Evolutionary conservation across 92 coral and sea anemone species (phyloP), one percentile per base, ranked within the genome.

Genomic region (Actinernus sp.): DNA sequence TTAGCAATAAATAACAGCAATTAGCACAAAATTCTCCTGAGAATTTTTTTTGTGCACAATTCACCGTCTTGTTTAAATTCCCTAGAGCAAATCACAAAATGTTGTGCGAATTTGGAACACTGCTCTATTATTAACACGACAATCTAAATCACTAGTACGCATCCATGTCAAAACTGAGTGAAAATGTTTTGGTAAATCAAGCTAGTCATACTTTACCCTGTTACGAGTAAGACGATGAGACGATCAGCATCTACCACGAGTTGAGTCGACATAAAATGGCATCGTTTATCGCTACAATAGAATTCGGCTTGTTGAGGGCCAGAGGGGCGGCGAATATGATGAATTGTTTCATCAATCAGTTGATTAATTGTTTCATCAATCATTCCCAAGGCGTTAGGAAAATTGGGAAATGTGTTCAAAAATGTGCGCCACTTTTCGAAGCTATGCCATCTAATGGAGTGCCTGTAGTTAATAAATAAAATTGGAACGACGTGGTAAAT

Each of bases 351-450:
- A n/a, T n/a, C n/a, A n/a, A n/a, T n/a, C n/a, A n/a, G n/a, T n/a
- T n/a, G n/a, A n/a, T n/a, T n/a, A n/a, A n/a, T n/a, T 9, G 84
- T 58, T 4, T 61, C 64, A 45, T 77, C 70, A n/a, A 77, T 58
- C 37, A 77, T 47, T 2, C 77, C 76, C n/a, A 78, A 64, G 12
- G 85, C 63, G 26, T 38, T 73, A 6, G 63, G 71, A 61, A 34
- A 73, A 40, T 22, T n/a, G 3, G 28, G 19, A 18, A 32, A 36
- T 0, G 34, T 34, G 49, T 51, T 40, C 34, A 73, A 27, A 31
- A 75, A 75, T 2, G 55, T 21, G 14, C 44, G 46, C 74, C 67
- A 75, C 21, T 40, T n/a, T 7, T 9, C 47, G 2, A 62, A 22
- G 23, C 23, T 39, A 31, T 74, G 73, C 65, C 65, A 74, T 7